Conservation (phyloP, 1,140 invertebrate species). For the Seison nebaliae region DNA sequence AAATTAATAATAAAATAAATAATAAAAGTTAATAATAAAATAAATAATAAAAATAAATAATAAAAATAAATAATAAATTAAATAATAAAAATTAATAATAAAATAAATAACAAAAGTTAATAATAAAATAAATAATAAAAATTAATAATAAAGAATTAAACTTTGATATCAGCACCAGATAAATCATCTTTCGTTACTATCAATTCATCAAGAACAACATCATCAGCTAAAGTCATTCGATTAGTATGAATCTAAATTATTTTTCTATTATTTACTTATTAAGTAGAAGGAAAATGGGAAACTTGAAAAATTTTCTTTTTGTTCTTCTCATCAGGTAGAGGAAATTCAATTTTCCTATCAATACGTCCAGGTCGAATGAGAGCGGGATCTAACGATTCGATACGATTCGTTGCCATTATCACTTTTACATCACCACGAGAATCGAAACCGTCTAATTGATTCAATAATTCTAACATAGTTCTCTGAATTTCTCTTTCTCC, state of each 20-base stretch:
- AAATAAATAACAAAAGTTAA: not conserved
- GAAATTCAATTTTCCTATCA: conserved; percentile 97
- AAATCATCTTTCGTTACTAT: conserved; percentile 99
- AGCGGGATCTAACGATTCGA: conserved; percentile 93
- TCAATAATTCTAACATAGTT: conserved; percentile 94
- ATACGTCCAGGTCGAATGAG: conserved; percentile 91
- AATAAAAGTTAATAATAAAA: too few relatives aligned
- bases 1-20: too few relatives aligned
- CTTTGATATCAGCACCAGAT: conserved; percentile 64
- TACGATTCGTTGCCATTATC: conserved; percentile 97
- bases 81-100: not conserved
- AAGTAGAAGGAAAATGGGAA: conserved; percentile 92
- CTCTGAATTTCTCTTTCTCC: conserved; percentile 97
- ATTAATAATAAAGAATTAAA: conserved; percentile 16
- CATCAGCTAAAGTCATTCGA: conserved; percentile 79
- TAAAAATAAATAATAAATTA: not conserved
- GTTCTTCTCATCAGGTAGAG: conserved; percentile 93
- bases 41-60: conserved; percentile 5
- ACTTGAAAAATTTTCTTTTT: conserved; percentile 83
- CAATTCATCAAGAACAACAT: conserved; percentile 86
- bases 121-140: not conserved
- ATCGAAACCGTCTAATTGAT: conserved; percentile 95
- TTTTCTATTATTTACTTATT: conserved; percentile 89
- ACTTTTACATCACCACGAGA: conserved; percentile 77
- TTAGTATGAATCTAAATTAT: conserved; percentile 97